These are phyloP conservation scores for Cantharis lateralis DNA, from an alignment of 2,888 invertebrate species.

Conservation along the genomic window DNA sequence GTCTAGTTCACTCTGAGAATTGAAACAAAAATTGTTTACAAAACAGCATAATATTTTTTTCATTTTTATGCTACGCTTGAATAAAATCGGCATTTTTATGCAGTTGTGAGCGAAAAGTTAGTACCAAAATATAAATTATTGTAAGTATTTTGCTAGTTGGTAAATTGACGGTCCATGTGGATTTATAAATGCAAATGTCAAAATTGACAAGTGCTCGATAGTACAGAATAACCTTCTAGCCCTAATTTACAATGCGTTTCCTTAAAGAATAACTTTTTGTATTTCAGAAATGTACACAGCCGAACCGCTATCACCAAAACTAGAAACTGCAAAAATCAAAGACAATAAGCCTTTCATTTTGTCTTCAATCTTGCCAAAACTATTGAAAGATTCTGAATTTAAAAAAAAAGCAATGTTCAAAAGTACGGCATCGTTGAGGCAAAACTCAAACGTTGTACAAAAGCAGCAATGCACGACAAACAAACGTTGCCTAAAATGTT, in stretches of 20 bases:
- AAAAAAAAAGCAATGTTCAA: constrained; percentile 6
- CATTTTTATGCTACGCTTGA: not conserved
- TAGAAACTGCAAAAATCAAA: not conserved
- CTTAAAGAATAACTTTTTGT: not conserved
- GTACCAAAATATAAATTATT: not conserved
- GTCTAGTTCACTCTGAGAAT: not conserved
- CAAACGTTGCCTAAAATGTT: constrained; percentile 37
- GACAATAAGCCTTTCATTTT: not conserved
- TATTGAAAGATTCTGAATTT: not conserved
- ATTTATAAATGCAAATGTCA: not conserved
- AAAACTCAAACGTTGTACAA: not conserved
- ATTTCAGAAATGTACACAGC: constrained; percentile 8
- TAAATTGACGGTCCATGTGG: not conserved
- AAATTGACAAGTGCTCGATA: too few species aligned
- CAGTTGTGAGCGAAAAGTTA: not conserved
- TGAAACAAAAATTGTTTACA: constrained; percentile 16
- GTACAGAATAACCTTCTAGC: too few species aligned
- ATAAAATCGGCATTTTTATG: not conserved
- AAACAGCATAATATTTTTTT: not conserved
- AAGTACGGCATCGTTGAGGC: not conserved
- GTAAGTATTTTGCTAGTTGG: not conserved
- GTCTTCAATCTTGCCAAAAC: not conserved
- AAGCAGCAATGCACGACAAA: not conserved
- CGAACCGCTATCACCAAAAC: not conserved
- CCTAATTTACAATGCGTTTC: too few species aligned